These are phyloP conservation scores for Acanthopagrus latus DNA, from an alignment of 2,797 vertebrate genomes.

Conservation along the genomic window DNA sequence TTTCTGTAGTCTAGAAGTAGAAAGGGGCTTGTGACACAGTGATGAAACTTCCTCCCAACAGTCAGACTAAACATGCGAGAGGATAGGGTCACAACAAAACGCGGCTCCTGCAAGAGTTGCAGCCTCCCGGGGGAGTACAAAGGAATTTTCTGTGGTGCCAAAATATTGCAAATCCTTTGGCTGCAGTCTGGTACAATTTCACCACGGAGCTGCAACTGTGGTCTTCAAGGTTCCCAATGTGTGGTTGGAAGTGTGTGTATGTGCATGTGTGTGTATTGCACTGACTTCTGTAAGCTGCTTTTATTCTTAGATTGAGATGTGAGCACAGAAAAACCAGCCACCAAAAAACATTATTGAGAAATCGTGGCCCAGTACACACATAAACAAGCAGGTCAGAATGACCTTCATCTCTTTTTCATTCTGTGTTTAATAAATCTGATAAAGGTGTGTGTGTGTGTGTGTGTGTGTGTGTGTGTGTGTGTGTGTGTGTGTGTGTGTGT, in stretches of 20 bases:
- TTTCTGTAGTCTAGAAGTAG: slow-evolving; percentile 8
- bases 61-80: slow-evolving; percentile 65
- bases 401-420: slow-evolving; percentile 20
- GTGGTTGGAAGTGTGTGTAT: slow-evolving; percentile 56
- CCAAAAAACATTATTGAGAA: slow-evolving; percentile 19
- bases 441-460: slow-evolving; percentile 30
- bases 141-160: slow-evolving; percentile 72
- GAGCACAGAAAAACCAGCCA: slow-evolving; percentile 1
- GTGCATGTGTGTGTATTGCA: not conserved
- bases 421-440: slow-evolving; percentile 37
- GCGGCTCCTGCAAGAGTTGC: slow-evolving; percentile 53
- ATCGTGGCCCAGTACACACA: slow-evolving; percentile 3
- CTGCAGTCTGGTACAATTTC: slow-evolving; percentile 62
- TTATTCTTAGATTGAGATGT: slow-evolving; percentile 8
- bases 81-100: slow-evolving; percentile 64
- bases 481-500: slow-evolving; percentile 21
- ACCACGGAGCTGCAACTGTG: slow-evolving; percentile 36
- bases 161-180: slow-evolving; percentile 64
- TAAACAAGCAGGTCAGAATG: slow-evolving; percentile 16
- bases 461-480: slow-evolving; percentile 18
- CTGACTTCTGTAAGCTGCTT: slow-evolving; percentile 26
- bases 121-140: slow-evolving; percentile 58
- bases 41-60: slow-evolving; percentile 57
- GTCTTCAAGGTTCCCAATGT: slow-evolving; percentile 67
- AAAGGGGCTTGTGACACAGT: slow-evolving; percentile 21